These are phyloP conservation scores for Tapera naevia DNA, from an alignment of 2,797 vertebrate species.

Conservation along the genomic window DNA sequence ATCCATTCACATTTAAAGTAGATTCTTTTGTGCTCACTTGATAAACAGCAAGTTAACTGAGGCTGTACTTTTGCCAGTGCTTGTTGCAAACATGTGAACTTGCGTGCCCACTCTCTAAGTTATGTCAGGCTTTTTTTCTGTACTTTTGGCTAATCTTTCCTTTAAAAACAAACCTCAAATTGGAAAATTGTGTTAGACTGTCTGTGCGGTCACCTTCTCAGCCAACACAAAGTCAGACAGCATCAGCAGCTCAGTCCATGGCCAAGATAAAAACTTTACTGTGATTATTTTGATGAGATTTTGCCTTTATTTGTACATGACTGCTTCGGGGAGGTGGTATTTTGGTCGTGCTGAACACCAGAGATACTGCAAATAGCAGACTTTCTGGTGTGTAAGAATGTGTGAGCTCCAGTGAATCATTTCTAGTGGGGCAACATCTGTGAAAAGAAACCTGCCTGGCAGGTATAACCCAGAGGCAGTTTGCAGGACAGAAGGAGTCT, in stretches of 20 bases:
- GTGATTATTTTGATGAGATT: neutral
- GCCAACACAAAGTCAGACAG: neutral
- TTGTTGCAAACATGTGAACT: neutral
- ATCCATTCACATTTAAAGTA: neutral
- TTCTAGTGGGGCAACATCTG: neutral
- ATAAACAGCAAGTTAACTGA: neutral
- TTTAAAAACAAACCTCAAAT: neutral
- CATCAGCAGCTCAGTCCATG: neutral
- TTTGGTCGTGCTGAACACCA: neutral
- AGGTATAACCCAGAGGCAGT: no score
- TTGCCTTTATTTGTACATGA: neutral
- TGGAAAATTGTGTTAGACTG: neutral
- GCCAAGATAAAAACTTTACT: neutral
- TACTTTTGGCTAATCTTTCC: neutral
- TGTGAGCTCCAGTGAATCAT: neutral
- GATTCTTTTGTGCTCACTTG: neutral
- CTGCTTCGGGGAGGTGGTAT: neutral
- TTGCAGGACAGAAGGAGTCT: neutral
- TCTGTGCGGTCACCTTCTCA: neutral
- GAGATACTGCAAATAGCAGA: neutral
- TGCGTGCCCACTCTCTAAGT: neutral
- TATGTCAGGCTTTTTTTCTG: fast-evolving
- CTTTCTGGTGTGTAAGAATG: neutral
- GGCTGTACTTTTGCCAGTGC: neutral
- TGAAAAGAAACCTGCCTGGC: neutral